These are phyloP conservation scores for Crossaster papposus DNA, from an alignment of 53 echinoderm and acorn worm species.

Conservation along the genomic window DNA sequence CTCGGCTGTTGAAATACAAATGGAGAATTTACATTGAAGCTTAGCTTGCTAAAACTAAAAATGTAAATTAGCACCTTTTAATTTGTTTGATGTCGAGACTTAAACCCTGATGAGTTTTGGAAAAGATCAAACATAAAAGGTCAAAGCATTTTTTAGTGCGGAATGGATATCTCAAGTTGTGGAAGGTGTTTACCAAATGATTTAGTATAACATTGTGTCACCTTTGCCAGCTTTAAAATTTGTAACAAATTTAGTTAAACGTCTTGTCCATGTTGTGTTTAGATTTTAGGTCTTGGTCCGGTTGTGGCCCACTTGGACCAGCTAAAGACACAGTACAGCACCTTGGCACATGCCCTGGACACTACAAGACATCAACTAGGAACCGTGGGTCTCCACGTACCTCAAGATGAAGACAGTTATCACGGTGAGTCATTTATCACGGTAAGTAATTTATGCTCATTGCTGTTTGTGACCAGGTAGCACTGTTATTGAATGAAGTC, in stretches of 20 bases:
- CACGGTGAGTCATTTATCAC: constrained; percentile 56
- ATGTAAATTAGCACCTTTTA: too few species aligned
- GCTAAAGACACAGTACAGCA: constrained; percentile 78
- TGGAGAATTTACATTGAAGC: too few species aligned
- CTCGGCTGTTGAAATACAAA: too few species aligned
- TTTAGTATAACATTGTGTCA: not conserved
- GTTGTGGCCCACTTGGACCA: constrained; percentile 71
- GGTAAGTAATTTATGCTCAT: not conserved
- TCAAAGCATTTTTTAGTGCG: too few species aligned
- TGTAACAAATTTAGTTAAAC: not conserved
- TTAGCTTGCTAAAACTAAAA: too few species aligned
- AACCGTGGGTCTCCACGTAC: constrained; percentile 61
- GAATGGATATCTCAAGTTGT: too few species aligned
- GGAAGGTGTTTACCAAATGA: too few species aligned
- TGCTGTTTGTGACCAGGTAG: too few species aligned
- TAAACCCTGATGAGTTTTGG: too few species aligned
- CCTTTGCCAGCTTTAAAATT: not conserved
- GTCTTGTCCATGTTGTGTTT: not conserved
- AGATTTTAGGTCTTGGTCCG: constrained; percentile 79
- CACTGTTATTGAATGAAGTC: too few species aligned
- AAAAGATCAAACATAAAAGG: too few species aligned
- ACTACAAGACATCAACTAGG: constrained; percentile 91
- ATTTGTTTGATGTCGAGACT: too few species aligned
- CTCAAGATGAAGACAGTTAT: constrained; percentile 72
- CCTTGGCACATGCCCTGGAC: constrained; percentile 86